These are phyloP conservation scores for Sylvicapra grimmia DNA, from an alignment of 2,113 vertebrate species.

Conservation along the genomic window DNA sequence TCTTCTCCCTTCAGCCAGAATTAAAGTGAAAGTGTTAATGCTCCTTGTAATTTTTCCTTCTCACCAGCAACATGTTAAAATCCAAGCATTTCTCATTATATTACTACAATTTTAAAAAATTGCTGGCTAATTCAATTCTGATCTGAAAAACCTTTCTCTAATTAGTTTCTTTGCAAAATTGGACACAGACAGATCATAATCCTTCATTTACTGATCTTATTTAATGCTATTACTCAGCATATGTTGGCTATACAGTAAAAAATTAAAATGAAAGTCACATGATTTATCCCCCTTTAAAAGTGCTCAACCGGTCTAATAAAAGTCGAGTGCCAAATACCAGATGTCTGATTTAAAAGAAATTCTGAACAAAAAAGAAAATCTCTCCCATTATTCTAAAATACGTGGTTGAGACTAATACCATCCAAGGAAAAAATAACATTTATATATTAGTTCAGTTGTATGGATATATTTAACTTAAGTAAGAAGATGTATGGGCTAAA, in stretches of 20 bases:
- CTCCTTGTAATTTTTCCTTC: conserved; percentile 2
- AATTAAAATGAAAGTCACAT: conserved; percentile 74
- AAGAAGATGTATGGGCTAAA: not conserved
- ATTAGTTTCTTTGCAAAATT: conserved; percentile 64
- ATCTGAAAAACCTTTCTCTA: conserved; percentile 57
- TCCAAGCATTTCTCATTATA: conserved; percentile 29
- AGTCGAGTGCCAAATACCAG: conserved; percentile 68
- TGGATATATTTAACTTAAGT: not conserved
- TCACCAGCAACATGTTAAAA: conserved; percentile 32
- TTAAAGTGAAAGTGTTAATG: not conserved
- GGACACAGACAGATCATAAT: conserved; percentile 63
- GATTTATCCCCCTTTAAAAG: conserved; percentile 69
- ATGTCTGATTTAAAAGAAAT: conserved; percentile 67
- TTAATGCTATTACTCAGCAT: conserved; percentile 69
- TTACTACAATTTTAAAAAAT: conserved; percentile 31
- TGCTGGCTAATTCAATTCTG: conserved; percentile 23
- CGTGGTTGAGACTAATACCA: conserved; percentile 35
- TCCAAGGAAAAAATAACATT: conserved; percentile 9
- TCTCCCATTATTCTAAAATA: conserved; percentile 47
- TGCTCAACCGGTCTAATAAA: conserved; percentile 64
- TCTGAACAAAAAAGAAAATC: conserved; percentile 38
- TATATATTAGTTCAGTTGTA: not conserved
- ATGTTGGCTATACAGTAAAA: conserved; percentile 72
- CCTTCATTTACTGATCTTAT: conserved; percentile 66
- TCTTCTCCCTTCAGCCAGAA: not conserved